A percentile compares a stretch with the other conserved stretches of the same genome.
Conservation (phyloP, 2,888 invertebrate genomes). For the Polymixis lichenea region DNA sequence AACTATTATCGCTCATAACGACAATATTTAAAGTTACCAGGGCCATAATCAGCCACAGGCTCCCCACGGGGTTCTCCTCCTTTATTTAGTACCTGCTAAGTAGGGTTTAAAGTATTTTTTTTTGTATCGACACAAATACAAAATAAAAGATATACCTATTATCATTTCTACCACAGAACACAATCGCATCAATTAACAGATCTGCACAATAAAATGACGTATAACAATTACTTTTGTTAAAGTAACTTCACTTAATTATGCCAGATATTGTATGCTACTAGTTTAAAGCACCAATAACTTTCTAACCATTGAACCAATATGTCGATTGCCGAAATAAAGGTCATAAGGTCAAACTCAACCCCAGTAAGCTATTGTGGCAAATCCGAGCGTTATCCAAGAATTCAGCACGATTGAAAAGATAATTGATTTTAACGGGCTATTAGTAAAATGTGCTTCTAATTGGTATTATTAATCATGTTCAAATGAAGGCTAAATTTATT, state of each 20-base stretch:
- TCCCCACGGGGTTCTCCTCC: too few relatives aligned
- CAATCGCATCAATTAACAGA: background rate
- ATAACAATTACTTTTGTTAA: background rate
- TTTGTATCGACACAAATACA: background rate
- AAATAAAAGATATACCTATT: background rate
- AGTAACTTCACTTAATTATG: background rate
- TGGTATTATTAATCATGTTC: constrained; percentile 11
- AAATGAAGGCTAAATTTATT: constrained; percentile 5
- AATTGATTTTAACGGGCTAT: constrained; percentile 43
- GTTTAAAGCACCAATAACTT: background rate
- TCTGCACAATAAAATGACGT: background rate
- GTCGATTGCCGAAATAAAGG: constrained; percentile 9
- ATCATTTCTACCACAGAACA: background rate
- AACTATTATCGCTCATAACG: too few relatives aligned
- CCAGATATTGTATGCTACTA: background rate
- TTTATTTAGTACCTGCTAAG: too few relatives aligned
- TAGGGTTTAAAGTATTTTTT: too few relatives aligned
- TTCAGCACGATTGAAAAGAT: constrained; percentile 34
- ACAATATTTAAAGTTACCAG: too few relatives aligned
- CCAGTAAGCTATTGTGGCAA: constrained; percentile 40
- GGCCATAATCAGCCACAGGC: too few relatives aligned
- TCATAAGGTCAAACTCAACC: constrained; percentile 9
- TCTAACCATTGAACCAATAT: background rate
- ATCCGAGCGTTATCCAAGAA: constrained; percentile 16
- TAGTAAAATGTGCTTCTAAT: constrained; percentile 34